These are phyloP conservation scores for Campylomormyrus tamandua DNA, from an alignment of 2,113 vertebrate genomes.

Conservation along the genomic window DNA sequence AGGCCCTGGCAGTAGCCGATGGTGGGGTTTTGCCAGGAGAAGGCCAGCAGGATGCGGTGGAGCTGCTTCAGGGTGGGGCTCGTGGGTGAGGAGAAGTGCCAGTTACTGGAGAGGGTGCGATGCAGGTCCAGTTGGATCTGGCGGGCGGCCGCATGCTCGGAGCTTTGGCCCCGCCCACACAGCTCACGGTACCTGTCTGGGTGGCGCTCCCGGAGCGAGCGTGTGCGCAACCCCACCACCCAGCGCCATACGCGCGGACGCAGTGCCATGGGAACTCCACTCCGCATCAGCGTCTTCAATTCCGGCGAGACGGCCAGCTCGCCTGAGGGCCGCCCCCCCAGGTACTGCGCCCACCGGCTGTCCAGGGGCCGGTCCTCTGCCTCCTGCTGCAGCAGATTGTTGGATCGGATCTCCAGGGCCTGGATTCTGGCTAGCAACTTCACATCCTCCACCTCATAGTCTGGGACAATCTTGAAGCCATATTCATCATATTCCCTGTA, in stretches of 20 bases:
- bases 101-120: constrained; percentile 84
- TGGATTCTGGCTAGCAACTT: constrained; percentile 87
- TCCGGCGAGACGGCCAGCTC: constrained; percentile 57
- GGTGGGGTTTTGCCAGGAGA: constrained; percentile 85
- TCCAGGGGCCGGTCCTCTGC: constrained; percentile 59
- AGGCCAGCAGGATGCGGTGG: constrained; percentile 76
- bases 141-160: constrained; percentile 67
- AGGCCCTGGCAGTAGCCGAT: constrained; percentile 94
- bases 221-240: constrained; percentile 60
- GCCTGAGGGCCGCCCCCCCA: constrained; percentile 51
- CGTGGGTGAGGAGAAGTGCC: constrained; percentile 74
- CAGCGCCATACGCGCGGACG: constrained; percentile 76
- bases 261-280: constrained; percentile 71
- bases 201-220: constrained; percentile 41
- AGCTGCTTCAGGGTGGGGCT: constrained; percentile 75
- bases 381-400: constrained; percentile 70
- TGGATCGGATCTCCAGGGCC: constrained; percentile 78
- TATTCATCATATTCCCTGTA: constrained; percentile 81
- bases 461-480: constrained; percentile 80
- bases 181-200: constrained; percentile 67
- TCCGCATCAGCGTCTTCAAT: constrained; percentile 75
- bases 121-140: constrained; percentile 92
- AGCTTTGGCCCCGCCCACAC: constrained; percentile 58
- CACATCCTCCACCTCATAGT: constrained; percentile 84
- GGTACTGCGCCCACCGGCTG: constrained; percentile 71